phyloP scores from a whole-genome alignment of 92 coral and sea anemone species.

The Epizoanthus fatuus region DNA sequence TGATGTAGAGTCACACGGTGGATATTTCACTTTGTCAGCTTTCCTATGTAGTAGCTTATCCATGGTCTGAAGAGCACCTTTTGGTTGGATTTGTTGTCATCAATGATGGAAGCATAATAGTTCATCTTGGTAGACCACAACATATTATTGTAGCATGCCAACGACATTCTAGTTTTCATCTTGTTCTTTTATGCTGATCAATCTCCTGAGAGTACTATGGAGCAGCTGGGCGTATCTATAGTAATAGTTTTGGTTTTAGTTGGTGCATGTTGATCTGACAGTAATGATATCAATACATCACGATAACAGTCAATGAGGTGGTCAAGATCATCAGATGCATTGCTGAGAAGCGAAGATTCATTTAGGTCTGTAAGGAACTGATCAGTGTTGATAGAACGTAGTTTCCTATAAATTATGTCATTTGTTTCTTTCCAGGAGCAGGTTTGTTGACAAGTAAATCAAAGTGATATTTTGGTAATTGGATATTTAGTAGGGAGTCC shows the following conservation, averaged over 20 bases:
- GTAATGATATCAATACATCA: slow-evolving; percentile 11
- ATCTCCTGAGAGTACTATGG: slow-evolving; percentile 29
- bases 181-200: not conserved
- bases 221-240: slow-evolving; percentile 18
- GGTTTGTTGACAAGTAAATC: no score
- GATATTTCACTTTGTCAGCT: slow-evolving; percentile 8
- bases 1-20: slow-evolving; percentile 7
- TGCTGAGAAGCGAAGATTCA: slow-evolving; percentile 11
- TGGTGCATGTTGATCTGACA: slow-evolving; percentile 26
- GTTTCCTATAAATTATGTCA: slow-evolving; percentile 23
- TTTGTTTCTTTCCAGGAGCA: no score
- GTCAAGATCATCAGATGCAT: slow-evolving; percentile 7
- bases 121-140: slow-evolving; percentile 3
- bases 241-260: not conserved
- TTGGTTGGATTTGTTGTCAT: slow-evolving; percentile 19
- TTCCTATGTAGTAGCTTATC: slow-evolving; percentile 24
- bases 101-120: slow-evolving; percentile 13
- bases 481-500: no score
- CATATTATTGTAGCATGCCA: not conserved
- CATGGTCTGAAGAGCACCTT: slow-evolving; percentile 39
- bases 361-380: slow-evolving; percentile 28
- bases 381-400: slow-evolving; percentile 44
- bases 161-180: no score
- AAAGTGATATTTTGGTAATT: no score
- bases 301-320: slow-evolving; percentile 13